Conservation (phyloP, 2,113 vertebrate species). For the Amblyopsis rosae region DNA sequence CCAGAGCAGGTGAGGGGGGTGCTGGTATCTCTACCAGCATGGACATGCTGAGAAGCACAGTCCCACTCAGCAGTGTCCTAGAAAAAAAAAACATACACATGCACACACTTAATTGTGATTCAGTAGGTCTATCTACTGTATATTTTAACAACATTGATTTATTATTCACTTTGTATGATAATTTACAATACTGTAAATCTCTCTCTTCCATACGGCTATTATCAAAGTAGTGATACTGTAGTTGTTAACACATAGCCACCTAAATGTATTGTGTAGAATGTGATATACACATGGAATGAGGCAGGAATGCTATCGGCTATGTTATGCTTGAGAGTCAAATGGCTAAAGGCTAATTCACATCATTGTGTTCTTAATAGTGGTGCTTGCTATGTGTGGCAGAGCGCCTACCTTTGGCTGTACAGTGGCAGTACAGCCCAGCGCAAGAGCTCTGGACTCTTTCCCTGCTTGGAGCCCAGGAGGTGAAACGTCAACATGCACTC, state of each 20-base stretch:
- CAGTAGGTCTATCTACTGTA: not conserved
- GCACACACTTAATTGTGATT: not conserved
- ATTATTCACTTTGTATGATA: too few relatives aligned
- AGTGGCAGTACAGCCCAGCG: constrained; percentile 73
- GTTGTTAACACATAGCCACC: too few relatives aligned
- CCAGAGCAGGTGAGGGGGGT: constrained; percentile 62
- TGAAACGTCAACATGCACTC: constrained; percentile 72
- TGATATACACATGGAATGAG: too few relatives aligned
- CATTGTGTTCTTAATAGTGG: not conserved
- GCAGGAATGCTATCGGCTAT: too few relatives aligned
- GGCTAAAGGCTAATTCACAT: not conserved
- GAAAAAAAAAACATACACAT: constrained; percentile 5
- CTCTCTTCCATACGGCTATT: too few relatives aligned
- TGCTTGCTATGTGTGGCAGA: not conserved
- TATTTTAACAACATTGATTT: not conserved
- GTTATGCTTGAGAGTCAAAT: too few relatives aligned
- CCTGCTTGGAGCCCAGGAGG: constrained; percentile 67
- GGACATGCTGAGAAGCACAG: constrained; percentile 72
- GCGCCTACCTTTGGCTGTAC: constrained; percentile 56
- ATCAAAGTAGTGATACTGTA: too few relatives aligned
- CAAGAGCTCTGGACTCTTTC: constrained; percentile 56
- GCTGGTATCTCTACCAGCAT: constrained; percentile 22
- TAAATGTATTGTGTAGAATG: too few relatives aligned
- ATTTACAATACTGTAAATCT: too few relatives aligned
- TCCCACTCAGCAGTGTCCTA: constrained; percentile 65